Evolutionary conservation across 2,797 vertebrate genomes (phyloP).

Genomic region (Pteronotus mesoamericanus): DNA sequence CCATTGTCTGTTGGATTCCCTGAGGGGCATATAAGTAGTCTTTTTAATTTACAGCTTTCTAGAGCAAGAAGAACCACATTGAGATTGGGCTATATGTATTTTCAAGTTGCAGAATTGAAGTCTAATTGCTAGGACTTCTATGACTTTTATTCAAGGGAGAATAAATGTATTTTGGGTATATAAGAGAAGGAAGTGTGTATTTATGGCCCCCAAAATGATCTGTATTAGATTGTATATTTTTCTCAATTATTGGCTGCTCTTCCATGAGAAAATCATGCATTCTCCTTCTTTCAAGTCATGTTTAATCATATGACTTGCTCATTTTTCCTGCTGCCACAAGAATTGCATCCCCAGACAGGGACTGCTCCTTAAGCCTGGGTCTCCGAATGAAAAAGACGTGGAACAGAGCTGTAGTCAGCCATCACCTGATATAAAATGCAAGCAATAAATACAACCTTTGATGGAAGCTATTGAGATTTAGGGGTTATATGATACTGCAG

Average conservation of each 20-base stretch:
- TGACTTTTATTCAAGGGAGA: neutral
- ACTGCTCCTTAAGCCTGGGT: neutral
- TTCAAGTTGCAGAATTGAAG: neutral
- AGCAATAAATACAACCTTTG: neutral
- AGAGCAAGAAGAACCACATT: neutral
- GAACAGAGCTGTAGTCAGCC: neutral
- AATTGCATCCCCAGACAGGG: neutral
- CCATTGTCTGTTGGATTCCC: neutral
- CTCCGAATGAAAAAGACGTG: neutral
- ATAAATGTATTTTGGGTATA: neutral
- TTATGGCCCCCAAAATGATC: neutral
- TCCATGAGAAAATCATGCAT: neutral
- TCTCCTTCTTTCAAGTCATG: neutral
- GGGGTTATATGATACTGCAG: neutral
- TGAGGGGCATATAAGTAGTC: neutral
- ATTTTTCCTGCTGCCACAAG: neutral
- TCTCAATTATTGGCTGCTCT: neutral
- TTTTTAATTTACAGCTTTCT: neutral
- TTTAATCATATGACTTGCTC: neutral
- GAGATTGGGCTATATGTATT: neutral
- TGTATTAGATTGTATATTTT: neutral
- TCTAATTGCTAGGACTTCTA: neutral
- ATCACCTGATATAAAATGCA: neutral
- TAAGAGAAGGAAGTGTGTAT: neutral
- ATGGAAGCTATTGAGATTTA: neutral